Evolutionary conservation across 2,113 vertebrate species (phyloP).

Genomic region (Xenopus borealis): DNA sequence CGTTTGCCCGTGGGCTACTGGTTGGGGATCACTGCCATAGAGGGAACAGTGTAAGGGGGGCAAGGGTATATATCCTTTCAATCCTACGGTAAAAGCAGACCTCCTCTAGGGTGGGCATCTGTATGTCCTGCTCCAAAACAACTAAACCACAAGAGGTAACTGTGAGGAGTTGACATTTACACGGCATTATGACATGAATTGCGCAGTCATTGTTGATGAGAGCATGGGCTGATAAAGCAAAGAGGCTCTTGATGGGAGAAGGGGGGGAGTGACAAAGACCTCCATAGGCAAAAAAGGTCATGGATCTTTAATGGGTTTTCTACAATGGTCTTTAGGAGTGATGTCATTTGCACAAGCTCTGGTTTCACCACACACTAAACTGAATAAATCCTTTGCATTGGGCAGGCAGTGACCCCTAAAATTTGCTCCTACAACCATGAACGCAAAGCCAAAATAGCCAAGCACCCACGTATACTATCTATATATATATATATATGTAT

Average conservation of each 20-base stretch:
- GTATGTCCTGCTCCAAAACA: no score
- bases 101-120: no score
- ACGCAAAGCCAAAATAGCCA: background rate
- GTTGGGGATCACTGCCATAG: no score
- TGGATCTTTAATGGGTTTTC: background rate
- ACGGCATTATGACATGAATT: no score
- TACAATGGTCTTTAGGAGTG: no score
- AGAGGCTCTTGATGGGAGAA: background rate
- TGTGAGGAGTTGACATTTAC: no score
- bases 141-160: no score
- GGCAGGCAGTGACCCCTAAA: constrained; percentile 7
- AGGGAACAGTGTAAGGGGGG: no score
- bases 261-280: background rate
- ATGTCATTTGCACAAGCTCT: background rate
- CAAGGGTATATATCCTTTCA: no score
- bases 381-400: background rate
- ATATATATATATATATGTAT: no score
- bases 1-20: no score
- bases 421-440: constrained; percentile 8
- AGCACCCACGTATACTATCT: background rate
- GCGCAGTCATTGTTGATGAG: background rate
- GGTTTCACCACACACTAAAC: background rate
- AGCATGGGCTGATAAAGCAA: background rate
- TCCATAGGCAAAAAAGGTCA: background rate
- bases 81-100: no score